Evolutionary conservation across 53 echinoderm and acorn worm genomes (phyloP), one percentile per base, ranked within the genome.

Genomic region (Hippasteria phrygiana): DNA sequence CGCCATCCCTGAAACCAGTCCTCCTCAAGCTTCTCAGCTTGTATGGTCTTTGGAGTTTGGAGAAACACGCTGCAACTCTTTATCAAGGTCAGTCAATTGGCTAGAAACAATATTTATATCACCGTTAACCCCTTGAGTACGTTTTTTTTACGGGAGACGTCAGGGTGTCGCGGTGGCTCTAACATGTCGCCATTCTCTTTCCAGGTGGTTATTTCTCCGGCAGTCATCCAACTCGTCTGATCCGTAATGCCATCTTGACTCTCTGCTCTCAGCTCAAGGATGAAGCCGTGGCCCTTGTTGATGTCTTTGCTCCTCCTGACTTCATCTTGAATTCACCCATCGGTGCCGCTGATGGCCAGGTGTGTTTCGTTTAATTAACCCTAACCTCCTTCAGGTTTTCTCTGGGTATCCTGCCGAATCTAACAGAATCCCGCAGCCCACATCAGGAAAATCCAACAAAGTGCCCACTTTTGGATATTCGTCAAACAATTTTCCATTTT

Each of bases 241-340:
- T 96, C 40, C 77, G 91, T 13, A 86, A 91, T 42, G 87, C 91
- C 14, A 91, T 96, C 80, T 33, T 96, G 73, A 80, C 87, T 43
- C 92, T 91, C 38, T 96, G 94, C 63, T 55, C 45, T 43, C 83
- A 95, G 20, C 92, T 96, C 50, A 96, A 96, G 76, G 88, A 93
- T 53, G 93, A 96, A 45, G 96, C 94, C 5, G 96, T 96, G 27
- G 70, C 96, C 39, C 88, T 96, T 35, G 93, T 96, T 22, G 96
- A 96, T 27, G 96, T 94, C 74, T 79, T 93, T 40, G 96, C 96
- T 26, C 96, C 96, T 17, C 91, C 96, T 18, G 96, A 96, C 48
- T 93, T 91, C 78, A 88, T 95, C 37, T 91, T 96, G 47, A 94
- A 96, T 77, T 94, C 96, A 32, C 93, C 96, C 59, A 96, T 96